Percentiles rank a stretch among this genome's conserved stretches.
phyloP scores from a whole-genome alignment of 2,888 invertebrate species.

The Sturmia bella region DNA sequence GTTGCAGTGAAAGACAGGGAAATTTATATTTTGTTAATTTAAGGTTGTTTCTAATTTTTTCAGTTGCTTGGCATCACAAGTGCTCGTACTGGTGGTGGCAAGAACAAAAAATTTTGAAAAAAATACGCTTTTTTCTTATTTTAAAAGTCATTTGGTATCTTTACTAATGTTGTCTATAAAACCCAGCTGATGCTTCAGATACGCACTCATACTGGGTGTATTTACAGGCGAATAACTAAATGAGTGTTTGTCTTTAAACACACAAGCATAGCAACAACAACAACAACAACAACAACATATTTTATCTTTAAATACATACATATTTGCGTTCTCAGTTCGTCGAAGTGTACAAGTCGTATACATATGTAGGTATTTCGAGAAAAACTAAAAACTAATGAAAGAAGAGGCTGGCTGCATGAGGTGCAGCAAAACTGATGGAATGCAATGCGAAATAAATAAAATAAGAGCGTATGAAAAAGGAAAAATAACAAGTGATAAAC shows the following conservation, averaged over 20 bases:
- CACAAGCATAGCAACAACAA: no score
- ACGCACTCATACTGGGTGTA: background rate
- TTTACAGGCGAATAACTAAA: no score
- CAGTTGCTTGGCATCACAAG: conserved; percentile 22
- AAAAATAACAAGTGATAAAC: background rate
- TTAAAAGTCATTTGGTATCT: conserved; percentile 24
- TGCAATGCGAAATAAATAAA: conserved; percentile 38
- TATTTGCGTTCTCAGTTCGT: background rate
- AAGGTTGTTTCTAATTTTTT: conserved; percentile 1
- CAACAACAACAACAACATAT: no score
- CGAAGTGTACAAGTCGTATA: background rate
- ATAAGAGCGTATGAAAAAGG: background rate
- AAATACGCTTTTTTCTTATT: conserved; percentile 21
- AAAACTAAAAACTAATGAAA: background rate
- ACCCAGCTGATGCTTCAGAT: conserved; percentile 40
- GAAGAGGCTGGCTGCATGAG: conserved; percentile 8
- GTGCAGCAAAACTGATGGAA: conserved; percentile 28
- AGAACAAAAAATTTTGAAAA: background rate
- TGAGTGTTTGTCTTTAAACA: background rate
- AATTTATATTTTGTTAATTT: conserved; percentile 16
- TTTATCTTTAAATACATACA: background rate
- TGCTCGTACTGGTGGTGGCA: conserved; percentile 1
- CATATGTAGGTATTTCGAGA: background rate
- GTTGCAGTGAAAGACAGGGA: background rate
- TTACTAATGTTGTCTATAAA: conserved; percentile 38